phyloP scores from a whole-genome alignment of 2,888 invertebrate species.

The Punctoribates punctum region DNA sequence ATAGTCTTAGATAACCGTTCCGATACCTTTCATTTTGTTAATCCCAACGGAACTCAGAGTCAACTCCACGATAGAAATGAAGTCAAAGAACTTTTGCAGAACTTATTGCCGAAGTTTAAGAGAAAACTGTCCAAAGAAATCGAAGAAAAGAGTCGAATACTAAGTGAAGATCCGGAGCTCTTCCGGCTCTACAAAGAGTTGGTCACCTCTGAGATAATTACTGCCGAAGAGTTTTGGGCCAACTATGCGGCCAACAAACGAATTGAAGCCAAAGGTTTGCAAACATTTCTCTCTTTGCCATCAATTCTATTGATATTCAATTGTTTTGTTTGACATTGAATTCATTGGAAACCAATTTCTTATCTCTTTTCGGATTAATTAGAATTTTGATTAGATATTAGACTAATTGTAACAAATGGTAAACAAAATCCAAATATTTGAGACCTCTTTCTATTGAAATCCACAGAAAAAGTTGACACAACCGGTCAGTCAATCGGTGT shows the following conservation, averaged over 20 bases:
- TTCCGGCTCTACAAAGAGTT: slow-evolving; percentile 93
- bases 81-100: slow-evolving; percentile 85
- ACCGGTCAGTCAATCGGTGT: slow-evolving; percentile 74
- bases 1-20: slow-evolving; percentile 87
- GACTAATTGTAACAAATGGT: too few relatives aligned
- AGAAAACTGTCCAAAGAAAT: slow-evolving; percentile 83
- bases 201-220: slow-evolving; percentile 90
- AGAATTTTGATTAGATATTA: too few relatives aligned
- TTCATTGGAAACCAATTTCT: too few relatives aligned
- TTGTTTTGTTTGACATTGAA: neutral
- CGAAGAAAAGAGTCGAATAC: slow-evolving; percentile 78
- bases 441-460: slow-evolving; percentile 48
- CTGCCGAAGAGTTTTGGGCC: slow-evolving; percentile 97
- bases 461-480: slow-evolving; percentile 52
- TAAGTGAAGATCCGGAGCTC: slow-evolving; percentile 83
- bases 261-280: neutral
- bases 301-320: neutral
- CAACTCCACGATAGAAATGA: slow-evolving; percentile 86
- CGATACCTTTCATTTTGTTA: slow-evolving; percentile 95
- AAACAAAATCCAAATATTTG: too few relatives aligned
- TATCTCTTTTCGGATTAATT: too few relatives aligned
- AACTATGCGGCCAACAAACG: slow-evolving; percentile 66
- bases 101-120: slow-evolving; percentile 87
- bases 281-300: neutral
- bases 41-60: slow-evolving; percentile 72